Evolutionary conservation across 92 coral and sea anemone genomes (phyloP).

Genomic region (Phenganax marumi): DNA sequence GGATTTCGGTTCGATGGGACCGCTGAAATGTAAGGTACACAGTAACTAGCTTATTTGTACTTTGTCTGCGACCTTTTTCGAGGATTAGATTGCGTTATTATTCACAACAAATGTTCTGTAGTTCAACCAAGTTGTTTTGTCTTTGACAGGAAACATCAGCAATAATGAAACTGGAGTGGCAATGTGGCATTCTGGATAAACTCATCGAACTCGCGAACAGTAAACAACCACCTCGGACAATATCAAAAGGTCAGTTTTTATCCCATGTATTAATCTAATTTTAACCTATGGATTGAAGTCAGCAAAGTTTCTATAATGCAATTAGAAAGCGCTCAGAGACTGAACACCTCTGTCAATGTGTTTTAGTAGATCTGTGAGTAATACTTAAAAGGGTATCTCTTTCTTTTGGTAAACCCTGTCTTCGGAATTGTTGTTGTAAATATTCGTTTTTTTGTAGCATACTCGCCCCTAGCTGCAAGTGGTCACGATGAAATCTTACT

Average conservation of each 20-base stretch:
- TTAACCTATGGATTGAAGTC: too few relatives aligned
- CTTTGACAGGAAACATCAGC: constrained; percentile 70
- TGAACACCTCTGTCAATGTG: too few relatives aligned
- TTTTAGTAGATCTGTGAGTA: too few relatives aligned
- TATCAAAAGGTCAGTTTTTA: constrained; percentile 28
- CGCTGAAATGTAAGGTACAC: constrained; percentile 86
- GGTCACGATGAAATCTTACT: constrained; percentile 41
- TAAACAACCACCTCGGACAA: constrained; percentile 36
- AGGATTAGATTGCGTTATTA: too few relatives aligned
- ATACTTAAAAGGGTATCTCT: too few relatives aligned
- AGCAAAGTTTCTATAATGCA: too few relatives aligned
- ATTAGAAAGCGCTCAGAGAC: too few relatives aligned
- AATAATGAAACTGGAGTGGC: constrained; percentile 72
- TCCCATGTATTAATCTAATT: background rate
- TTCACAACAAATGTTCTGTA: too few relatives aligned
- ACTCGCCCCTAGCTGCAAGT: constrained; percentile 39
- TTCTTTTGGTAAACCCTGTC: too few relatives aligned
- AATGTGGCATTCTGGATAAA: constrained; percentile 73
- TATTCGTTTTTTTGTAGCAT: background rate
- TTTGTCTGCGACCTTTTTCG: background rate
- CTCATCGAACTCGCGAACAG: constrained; percentile 61
- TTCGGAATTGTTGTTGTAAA: too few relatives aligned
- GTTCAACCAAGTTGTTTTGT: background rate
- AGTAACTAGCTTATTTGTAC: background rate
- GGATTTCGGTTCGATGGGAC: constrained; percentile 94